phyloP scores from a whole-genome alignment of 2,888 invertebrate genomes.

The Chaitophorus viminalis region DNA sequence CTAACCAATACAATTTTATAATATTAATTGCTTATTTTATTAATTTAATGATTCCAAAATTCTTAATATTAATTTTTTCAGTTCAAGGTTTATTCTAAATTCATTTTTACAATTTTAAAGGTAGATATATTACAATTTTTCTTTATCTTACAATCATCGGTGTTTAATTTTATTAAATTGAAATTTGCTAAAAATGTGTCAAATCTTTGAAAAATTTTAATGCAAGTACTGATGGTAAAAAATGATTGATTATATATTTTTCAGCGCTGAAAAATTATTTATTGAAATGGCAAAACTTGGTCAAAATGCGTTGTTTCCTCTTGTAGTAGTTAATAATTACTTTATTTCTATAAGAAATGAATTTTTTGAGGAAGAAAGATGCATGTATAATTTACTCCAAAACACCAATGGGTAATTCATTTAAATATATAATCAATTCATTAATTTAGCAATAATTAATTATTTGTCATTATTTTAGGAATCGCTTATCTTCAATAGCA shows the following conservation, averaged over 20 bases:
- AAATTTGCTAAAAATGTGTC: neutral
- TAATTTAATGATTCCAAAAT: neutral
- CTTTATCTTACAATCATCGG: neutral
- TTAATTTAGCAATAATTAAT: neutral
- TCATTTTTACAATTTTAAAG: constrained; percentile 48
- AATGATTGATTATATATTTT: constrained; percentile 65
- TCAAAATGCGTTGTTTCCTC: constrained; percentile 88
- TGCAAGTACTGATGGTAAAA: neutral
- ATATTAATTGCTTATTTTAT: neutral
- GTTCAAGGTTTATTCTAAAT: constrained; percentile 48
- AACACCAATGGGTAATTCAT: constrained; percentile 50
- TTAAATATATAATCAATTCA: neutral
- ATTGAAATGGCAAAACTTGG: constrained; percentile 85
- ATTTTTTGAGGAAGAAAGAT: constrained; percentile 86
- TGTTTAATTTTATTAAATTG: neutral
- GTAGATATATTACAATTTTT: constrained; percentile 42
- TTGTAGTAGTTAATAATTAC: constrained; percentile 80
- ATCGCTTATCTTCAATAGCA: constrained; percentile 80
- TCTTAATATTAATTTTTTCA: constrained; percentile 40
- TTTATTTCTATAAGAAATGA: constrained; percentile 81
- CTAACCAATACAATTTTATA: neutral
- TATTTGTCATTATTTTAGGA: constrained; percentile 68
- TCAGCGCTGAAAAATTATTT: constrained; percentile 88
- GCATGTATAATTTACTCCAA: constrained; percentile 72
- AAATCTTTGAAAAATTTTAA: neutral